Evolutionary conservation across 2,113 vertebrate species (phyloP).

Genomic region (Pteruthius melanotis): DNA sequence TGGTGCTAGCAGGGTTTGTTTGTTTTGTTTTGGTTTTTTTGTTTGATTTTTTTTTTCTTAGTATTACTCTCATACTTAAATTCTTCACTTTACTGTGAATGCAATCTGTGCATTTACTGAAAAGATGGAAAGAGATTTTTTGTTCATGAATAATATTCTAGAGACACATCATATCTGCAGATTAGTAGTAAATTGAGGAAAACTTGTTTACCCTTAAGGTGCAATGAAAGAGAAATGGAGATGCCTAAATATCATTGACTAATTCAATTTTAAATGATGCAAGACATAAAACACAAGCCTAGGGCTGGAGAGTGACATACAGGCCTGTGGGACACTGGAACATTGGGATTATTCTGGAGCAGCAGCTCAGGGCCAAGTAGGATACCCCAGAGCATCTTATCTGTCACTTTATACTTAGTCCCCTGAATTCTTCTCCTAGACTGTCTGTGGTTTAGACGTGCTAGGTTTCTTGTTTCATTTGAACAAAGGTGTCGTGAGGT

Average conservation of each 20-base stretch:
- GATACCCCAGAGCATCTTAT: neutral
- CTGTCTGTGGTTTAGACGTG: neutral
- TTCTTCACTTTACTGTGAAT: neutral
- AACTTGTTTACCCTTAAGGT: neutral
- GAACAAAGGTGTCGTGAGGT: too few relatives aligned
- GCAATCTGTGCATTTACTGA: neutral
- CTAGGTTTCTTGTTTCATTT: neutral
- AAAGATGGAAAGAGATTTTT: neutral
- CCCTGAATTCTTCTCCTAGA: neutral
- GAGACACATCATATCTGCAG: neutral
- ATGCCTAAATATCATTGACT: neutral
- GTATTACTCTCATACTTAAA: neutral
- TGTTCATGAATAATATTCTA: neutral
- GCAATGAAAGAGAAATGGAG: neutral
- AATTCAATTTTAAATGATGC: neutral
- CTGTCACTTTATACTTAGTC: neutral
- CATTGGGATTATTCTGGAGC: neutral
- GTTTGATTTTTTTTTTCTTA: neutral
- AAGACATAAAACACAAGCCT: neutral
- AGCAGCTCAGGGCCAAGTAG: neutral
- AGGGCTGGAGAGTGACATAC: rapidly evolving
- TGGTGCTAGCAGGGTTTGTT: too few relatives aligned
- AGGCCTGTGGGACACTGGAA: neutral
- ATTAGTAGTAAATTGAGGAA: neutral
- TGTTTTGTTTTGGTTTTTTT: too few relatives aligned